Evolutionary conservation across 2,888 invertebrate species (phyloP).

Genomic region (Octonoba sinensis): DNA sequence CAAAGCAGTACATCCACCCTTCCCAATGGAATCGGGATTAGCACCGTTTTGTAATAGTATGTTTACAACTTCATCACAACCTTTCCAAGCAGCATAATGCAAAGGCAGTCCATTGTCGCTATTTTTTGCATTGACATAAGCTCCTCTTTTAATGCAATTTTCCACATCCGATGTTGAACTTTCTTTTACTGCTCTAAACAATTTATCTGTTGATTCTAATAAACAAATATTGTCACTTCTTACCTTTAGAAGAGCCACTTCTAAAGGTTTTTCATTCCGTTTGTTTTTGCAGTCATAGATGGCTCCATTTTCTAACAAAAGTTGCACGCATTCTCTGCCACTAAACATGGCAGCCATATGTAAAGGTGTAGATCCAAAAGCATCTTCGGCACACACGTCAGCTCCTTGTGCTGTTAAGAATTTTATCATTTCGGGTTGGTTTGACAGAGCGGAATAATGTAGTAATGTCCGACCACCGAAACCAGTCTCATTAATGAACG

Average conservation of each 20-base stretch:
- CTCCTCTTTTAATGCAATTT: conserved; percentile 13
- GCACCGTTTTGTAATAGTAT: conserved; percentile 19
- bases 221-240: not conserved
- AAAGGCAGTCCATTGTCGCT: conserved; percentile 2
- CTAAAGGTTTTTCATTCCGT: not conserved
- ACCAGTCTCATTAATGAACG: too few species aligned
- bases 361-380: too few species aligned
- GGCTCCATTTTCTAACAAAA: too few species aligned
- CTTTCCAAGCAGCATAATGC: conserved; percentile 48
- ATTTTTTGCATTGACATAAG: conserved; percentile 25
- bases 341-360: too few species aligned
- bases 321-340: too few species aligned
- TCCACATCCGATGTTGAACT: conserved; percentile 6
- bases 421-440: too few species aligned
- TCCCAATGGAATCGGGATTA: conserved; percentile 24
- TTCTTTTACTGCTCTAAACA: conserved; percentile 32
- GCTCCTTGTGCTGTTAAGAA: too few species aligned
- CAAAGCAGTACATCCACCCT: conserved; percentile 22
- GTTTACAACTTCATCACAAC: conserved; percentile 9
- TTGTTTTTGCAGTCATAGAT: too few species aligned
- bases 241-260: not conserved
- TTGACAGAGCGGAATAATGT: too few species aligned
- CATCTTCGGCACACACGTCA: too few species aligned
- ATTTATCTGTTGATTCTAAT: conserved; percentile 11
- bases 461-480: too few species aligned